Percentiles rank a stretch among this genome's conserved stretches.
These are phyloP conservation scores for Philopotamus ludificatus DNA, from an alignment of 1,140 invertebrate species.

Conservation along the genomic window DNA sequence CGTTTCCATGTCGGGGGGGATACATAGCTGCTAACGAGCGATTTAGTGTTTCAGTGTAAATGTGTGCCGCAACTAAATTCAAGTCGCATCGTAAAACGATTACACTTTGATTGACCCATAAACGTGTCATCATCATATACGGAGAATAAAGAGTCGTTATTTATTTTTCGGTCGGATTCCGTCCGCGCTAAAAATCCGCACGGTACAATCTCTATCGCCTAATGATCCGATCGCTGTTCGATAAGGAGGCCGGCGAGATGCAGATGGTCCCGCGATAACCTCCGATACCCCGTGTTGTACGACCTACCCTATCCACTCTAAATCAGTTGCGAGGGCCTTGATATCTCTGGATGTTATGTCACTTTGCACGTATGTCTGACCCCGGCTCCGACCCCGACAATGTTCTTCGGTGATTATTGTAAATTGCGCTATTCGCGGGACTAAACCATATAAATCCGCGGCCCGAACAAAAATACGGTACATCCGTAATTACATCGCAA, in stretches of 20 bases:
- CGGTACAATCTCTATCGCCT: slow-evolving; percentile 26
- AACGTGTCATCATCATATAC: slow-evolving; percentile 32
- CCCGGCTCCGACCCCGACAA: neutral
- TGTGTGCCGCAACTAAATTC: slow-evolving; percentile 18
- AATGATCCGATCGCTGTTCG: slow-evolving; percentile 27
- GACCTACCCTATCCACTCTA: slow-evolving; percentile 19
- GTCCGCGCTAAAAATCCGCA: slow-evolving; percentile 18
- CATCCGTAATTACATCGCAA: no score
- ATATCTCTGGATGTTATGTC: slow-evolving; percentile 25
- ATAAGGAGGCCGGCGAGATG: slow-evolving; percentile 16
- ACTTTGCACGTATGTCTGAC: slow-evolving; percentile 19
- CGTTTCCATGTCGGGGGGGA: neutral
- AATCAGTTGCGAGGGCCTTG: slow-evolving; percentile 9
- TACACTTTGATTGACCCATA: slow-evolving; percentile 40
- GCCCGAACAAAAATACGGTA: no score
- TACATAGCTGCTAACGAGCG: slow-evolving; percentile 18
- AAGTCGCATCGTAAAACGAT: slow-evolving; percentile 31
- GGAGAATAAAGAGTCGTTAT: neutral
- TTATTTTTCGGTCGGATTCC: neutral
- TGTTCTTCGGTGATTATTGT: neutral
- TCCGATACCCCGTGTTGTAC: slow-evolving; percentile 12
- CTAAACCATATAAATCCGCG: no score
- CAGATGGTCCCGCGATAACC: slow-evolving; percentile 23
- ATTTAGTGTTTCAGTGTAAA: slow-evolving; percentile 17
- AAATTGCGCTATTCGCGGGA: neutral